These are phyloP conservation scores for Ceriagrion tenellum DNA, from an alignment of 2,888 invertebrate species.

Conservation along the genomic window DNA sequence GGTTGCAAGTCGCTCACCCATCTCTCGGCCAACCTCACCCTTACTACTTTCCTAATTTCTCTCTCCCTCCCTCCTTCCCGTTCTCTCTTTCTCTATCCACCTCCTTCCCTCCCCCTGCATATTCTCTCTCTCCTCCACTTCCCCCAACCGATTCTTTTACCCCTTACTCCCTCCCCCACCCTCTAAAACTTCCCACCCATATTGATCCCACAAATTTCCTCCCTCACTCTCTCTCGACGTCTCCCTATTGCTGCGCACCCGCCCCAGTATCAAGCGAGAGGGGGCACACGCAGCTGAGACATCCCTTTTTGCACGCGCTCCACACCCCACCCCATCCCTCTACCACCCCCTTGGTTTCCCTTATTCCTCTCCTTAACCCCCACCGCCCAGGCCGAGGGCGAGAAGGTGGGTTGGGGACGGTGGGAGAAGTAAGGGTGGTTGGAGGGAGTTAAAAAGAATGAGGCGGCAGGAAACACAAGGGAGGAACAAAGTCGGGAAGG, in stretches of 20 bases:
- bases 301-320: conserved; percentile 43
- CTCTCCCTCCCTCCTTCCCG: not conserved
- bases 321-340: not conserved
- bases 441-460: too few species aligned
- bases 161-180: not conserved
- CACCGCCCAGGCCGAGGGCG: not conserved
- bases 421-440: not conserved
- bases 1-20: not conserved
- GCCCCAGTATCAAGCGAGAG: not conserved
- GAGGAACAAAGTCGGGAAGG: not conserved
- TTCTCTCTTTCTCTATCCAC: not conserved
- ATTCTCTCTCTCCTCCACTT: not conserved
- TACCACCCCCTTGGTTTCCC: not conserved
- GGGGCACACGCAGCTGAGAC: conserved; percentile 42
- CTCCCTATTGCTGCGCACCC: too few species aligned
- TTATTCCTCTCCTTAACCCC: not conserved
- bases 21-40: not conserved
- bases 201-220: conserved; percentile 32
- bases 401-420: not conserved
- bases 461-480: not conserved
- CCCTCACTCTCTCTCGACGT: not conserved
- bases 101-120: not conserved
- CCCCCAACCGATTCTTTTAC: not conserved
- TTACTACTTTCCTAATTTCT: conserved; percentile 5
- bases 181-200: not conserved